These are phyloP conservation scores for Trematomus bernacchii DNA, from an alignment of 2,797 vertebrate species.

Conservation along the genomic window DNA sequence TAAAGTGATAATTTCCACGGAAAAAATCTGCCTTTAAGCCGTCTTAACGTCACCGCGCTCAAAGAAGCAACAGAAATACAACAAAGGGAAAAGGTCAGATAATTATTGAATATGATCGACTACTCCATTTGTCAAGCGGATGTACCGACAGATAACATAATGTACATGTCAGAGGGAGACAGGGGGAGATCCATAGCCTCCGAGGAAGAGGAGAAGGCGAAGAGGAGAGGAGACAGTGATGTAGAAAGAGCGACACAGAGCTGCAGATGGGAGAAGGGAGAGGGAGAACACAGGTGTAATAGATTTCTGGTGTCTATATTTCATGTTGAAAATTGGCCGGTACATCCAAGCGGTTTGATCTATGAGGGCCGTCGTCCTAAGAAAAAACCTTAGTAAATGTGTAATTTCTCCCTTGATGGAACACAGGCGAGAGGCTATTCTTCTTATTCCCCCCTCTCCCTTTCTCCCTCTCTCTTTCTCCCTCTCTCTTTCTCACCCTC, in stretches of 20 bases:
- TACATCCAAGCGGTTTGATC: slow-evolving; percentile 97
- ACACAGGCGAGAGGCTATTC: slow-evolving; percentile 97
- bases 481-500: slow-evolving; percentile 78
- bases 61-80: slow-evolving; percentile 58
- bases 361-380: slow-evolving; percentile 99
- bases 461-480: slow-evolving; percentile 57
- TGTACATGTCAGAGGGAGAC: slow-evolving; percentile 73
- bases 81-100: slow-evolving; percentile 73
- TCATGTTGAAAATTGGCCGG: slow-evolving; percentile 99
- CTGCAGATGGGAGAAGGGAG: slow-evolving; percentile 62
- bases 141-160: slow-evolving; percentile 72
- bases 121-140: slow-evolving; percentile 73
- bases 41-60: neutral
- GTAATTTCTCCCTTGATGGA: slow-evolving; percentile 99
- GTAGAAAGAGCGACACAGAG: slow-evolving; percentile 67
- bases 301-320: slow-evolving; percentile 99
- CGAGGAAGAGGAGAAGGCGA: slow-evolving; percentile 25
- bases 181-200: slow-evolving; percentile 55
- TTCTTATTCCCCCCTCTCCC: slow-evolving; percentile 87
- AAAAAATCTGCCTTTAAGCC: slow-evolving; percentile 16
- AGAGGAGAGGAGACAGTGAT: slow-evolving; percentile 70
- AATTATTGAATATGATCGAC: slow-evolving; percentile 80
- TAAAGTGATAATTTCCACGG: neutral
- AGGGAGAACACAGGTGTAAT: slow-evolving; percentile 92
- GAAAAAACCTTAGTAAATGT: slow-evolving; percentile 99